These are phyloP conservation scores for Pyrgus malvae DNA, from an alignment of 2,888 invertebrate species.

Conservation along the genomic window DNA sequence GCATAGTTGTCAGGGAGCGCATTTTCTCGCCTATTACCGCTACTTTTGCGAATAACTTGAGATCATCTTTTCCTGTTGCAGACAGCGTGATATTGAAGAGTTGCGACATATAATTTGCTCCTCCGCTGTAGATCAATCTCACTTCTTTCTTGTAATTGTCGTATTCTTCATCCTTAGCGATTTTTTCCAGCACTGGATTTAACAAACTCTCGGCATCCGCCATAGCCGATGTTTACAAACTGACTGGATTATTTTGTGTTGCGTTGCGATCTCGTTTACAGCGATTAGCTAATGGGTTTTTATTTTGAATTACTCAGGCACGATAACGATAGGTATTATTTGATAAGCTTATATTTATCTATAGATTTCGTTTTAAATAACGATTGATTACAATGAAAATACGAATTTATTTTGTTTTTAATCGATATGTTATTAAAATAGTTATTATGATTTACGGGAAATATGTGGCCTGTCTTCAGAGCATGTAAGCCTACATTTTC, in stretches of 20 bases:
- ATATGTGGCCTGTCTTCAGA: too few species aligned
- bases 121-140: slow-evolving; percentile 44
- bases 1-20: slow-evolving; percentile 19
- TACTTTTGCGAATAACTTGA: slow-evolving; percentile 40
- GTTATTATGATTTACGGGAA: too few species aligned
- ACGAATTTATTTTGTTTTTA: too few species aligned
- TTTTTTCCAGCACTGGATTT: slow-evolving; percentile 38
- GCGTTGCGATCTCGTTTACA: too few species aligned
- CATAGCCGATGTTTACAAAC: slow-evolving; percentile 35
- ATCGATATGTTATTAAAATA: too few species aligned
- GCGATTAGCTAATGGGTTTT: too few species aligned
- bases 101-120: slow-evolving; percentile 55
- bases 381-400: too few species aligned
- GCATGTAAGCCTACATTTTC: too few species aligned
- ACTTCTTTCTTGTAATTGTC: slow-evolving; percentile 39
- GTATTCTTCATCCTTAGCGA: slow-evolving; percentile 44
- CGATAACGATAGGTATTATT: slow-evolving; percentile 23
- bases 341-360: too few species aligned
- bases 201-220: slow-evolving; percentile 41
- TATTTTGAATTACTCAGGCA: neutral
- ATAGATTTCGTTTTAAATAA: too few species aligned
- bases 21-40: slow-evolving; percentile 36
- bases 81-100: slow-evolving; percentile 42
- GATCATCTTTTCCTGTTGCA: slow-evolving; percentile 37
- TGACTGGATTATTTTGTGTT: too few species aligned